phyloP scores from a whole-genome alignment of 2,888 invertebrate genomes.

The Drosophila imparisetae region DNA sequence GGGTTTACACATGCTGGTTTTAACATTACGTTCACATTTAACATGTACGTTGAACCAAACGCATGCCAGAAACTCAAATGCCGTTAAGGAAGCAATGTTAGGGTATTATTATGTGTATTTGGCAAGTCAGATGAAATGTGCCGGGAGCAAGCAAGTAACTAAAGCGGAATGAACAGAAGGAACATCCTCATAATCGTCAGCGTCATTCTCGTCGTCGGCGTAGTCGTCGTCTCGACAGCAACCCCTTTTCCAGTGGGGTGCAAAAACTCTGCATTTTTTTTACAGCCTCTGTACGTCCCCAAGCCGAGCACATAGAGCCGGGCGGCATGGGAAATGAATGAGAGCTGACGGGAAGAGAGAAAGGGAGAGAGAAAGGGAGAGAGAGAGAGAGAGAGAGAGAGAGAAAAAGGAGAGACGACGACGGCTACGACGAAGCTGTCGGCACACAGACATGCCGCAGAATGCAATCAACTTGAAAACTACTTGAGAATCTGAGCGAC shows the following conservation, averaged over 20 bases:
- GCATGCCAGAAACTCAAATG: slow-evolving; percentile 3
- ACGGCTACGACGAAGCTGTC: slow-evolving; percentile 20
- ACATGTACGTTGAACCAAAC: not conserved
- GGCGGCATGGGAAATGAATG: slow-evolving; percentile 65
- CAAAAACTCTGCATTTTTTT: slow-evolving; percentile 42
- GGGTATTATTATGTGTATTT: slow-evolving; percentile 28
- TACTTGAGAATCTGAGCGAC: slow-evolving; percentile 71
- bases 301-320: slow-evolving; percentile 42
- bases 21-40: slow-evolving; percentile 4
- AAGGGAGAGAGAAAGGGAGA: slow-evolving; percentile 31
- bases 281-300: slow-evolving; percentile 26
- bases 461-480: slow-evolving; percentile 78
- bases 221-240: slow-evolving; percentile 25
- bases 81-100: slow-evolving; percentile 1
- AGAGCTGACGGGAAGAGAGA: slow-evolving; percentile 41
- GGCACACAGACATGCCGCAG: slow-evolving; percentile 49
- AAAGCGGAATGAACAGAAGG: slow-evolving; percentile 33
- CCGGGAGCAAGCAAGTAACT: slow-evolving; percentile 43
- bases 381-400: slow-evolving; percentile 23
- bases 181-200: slow-evolving; percentile 43
- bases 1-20: not conserved
- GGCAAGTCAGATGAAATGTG: slow-evolving; percentile 41
- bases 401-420: slow-evolving; percentile 12
- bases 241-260: slow-evolving; percentile 70
- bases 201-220: slow-evolving; percentile 13